These are phyloP conservation scores for Trilocha varians DNA, from an alignment of 2,888 invertebrate genomes.

Conservation along the genomic window DNA sequence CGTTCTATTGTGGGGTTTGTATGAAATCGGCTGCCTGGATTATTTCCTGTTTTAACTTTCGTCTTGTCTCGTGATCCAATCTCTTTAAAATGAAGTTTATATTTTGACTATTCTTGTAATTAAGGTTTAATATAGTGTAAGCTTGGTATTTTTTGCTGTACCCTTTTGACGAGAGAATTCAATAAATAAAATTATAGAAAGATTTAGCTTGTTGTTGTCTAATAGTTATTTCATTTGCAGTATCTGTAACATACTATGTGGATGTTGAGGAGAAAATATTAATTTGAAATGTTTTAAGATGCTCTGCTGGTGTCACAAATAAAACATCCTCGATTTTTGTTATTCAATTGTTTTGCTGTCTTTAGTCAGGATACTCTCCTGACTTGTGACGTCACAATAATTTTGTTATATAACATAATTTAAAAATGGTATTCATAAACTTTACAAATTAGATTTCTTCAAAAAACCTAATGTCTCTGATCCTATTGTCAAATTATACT, in stretches of 20 bases:
- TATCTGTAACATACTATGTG: background rate
- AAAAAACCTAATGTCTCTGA: no score
- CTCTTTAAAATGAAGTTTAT: slow-evolving; percentile 15
- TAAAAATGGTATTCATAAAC: no score
- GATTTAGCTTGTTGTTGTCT: slow-evolving; percentile 15
- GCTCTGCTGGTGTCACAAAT: no score
- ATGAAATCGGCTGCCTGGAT: slow-evolving; percentile 40
- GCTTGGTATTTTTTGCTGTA: slow-evolving; percentile 44
- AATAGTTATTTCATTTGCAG: background rate
- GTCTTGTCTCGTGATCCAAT: slow-evolving; percentile 6
- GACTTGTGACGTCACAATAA: no score
- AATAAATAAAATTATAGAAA: slow-evolving; percentile 37
- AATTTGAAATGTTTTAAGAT: no score
- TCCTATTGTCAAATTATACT: no score
- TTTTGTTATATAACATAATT: no score
- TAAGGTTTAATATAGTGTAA: slow-evolving; percentile 52
- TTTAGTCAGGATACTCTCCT: no score
- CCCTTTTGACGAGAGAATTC: slow-evolving; percentile 30
- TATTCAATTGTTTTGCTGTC: no score
- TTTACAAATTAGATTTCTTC: no score
- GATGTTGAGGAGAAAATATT: no score
- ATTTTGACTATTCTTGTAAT: slow-evolving; percentile 30
- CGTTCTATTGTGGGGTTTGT: slow-evolving; percentile 47
- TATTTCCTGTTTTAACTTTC: slow-evolving; percentile 28
- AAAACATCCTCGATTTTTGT: no score